Conservation (phyloP, 2,113 vertebrate genomes). For the Aptenodytes forsteri region DNA sequence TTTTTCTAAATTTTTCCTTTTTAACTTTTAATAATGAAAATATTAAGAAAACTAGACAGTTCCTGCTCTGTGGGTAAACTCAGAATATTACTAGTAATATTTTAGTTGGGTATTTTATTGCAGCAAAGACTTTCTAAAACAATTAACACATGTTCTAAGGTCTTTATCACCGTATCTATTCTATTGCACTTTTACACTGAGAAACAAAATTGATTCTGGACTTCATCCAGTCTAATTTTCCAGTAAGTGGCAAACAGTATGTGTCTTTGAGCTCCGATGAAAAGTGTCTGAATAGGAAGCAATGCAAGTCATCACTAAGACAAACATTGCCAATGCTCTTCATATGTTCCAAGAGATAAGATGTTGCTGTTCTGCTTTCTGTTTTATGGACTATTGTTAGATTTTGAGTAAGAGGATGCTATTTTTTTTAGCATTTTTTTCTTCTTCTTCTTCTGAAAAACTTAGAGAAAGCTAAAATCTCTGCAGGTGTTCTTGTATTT, state of each 20-base stretch:
- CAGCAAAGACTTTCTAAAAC: background rate
- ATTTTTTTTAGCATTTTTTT: background rate
- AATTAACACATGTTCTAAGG: background rate
- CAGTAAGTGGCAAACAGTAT: conserved; percentile 1
- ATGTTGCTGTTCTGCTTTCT: background rate
- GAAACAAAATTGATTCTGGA: conserved; percentile 52
- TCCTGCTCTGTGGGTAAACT: background rate
- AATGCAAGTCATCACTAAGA: conserved; percentile 11
- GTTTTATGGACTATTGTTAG: background rate
- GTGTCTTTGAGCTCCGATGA: conserved; percentile 11
- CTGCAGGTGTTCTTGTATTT: background rate
- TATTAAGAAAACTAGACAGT: background rate
- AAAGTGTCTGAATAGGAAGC: background rate
- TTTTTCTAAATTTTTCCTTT: background rate
- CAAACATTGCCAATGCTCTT: background rate
- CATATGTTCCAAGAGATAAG: background rate
- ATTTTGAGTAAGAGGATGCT: background rate
- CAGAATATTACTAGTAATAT: background rate
- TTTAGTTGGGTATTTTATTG: background rate
- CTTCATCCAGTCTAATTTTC: conserved; percentile 43
- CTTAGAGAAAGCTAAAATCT: background rate
- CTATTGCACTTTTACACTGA: background rate
- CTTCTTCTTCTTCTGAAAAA: background rate
- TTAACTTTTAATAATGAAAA: background rate
- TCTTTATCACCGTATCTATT: background rate